Base-by-base conservation (phyloP, 1,140 invertebrate species). In the Maniola jurtina region DNA sequence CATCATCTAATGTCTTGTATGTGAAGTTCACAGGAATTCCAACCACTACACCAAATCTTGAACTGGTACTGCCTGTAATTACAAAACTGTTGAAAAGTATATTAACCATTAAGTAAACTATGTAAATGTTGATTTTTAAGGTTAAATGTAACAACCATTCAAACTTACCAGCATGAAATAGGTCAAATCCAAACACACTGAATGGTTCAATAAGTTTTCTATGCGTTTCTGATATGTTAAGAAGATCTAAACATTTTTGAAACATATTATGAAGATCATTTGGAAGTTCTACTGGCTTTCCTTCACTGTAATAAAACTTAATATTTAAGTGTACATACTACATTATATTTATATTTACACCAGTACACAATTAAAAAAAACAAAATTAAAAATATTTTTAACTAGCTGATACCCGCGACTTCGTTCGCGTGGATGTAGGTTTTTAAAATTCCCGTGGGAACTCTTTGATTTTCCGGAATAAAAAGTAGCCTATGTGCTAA, bases 161-260 rank as follows among this genome's bases (percentile, higher is more conserved):
- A 45, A 47, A 71, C 67, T 75, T 77, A 89, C 88, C 88, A 70
- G 88, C 88, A 84, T 88, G 86, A 79, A 90, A 90, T 65, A 90
- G 73, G 68, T 90, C 88, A 86, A 73, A 90, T 38, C 88, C 88
- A 79, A 79, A 88, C 42, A 84, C 81, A 77, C 81, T 86, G 59
- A 90, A 90, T 6, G 88, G 86, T 57, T 81, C 71, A 50, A 88
- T 75, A n/a, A 88, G 66, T 70, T 84, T 88, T 66, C 72, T 76
- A 16, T 87, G 79, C 1, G 74, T 62, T 56, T 84, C 75, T 52
- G 76, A 14, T 11, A 84, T n/a, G 9, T 84, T 77, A 1, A 90
- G 59, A 48, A 85, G 68, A 68, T 87, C 81, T 14, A 90, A 66
- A 65, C 87, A 90, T 70, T 79, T 77, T 63, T 85, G 54, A 66